These are phyloP conservation scores for Drosophila burlai DNA, from an alignment of 1,140 invertebrate genomes.

Conservation along the genomic window DNA sequence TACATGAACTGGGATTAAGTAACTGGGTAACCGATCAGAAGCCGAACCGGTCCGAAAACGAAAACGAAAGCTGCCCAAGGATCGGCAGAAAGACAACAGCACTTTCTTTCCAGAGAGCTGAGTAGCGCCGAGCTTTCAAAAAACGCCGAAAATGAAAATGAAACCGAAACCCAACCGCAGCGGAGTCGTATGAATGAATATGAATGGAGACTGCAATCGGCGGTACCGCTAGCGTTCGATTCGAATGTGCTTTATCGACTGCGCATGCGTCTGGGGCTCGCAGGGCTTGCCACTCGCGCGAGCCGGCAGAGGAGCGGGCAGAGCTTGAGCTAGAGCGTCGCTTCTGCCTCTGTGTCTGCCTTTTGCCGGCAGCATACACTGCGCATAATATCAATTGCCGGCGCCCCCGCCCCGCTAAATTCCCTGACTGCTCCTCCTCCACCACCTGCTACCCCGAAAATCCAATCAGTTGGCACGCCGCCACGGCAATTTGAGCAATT, in stretches of 20 bases:
- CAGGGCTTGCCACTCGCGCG: constrained; percentile 70
- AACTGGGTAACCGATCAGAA: constrained; percentile 57
- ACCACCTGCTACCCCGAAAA: constrained; percentile 15
- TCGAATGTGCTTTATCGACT: constrained; percentile 80
- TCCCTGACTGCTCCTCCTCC: constrained; percentile 1
- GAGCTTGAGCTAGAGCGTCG: constrained; percentile 43
- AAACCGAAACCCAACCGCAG: constrained; percentile 24
- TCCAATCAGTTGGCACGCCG: constrained; percentile 56
- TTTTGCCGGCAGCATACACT: constrained; percentile 59
- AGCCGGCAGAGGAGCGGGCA: constrained; percentile 31
- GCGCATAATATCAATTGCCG: constrained; percentile 62
- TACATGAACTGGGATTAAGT: constrained; percentile 72
- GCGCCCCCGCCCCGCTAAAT: constrained; percentile 3
- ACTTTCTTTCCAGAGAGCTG: constrained; percentile 23
- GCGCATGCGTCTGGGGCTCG: constrained; percentile 70
- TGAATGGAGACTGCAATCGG: constrained; percentile 71
- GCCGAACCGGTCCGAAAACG: constrained; percentile 66
- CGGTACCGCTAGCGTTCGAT: constrained; percentile 73
- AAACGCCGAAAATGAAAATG: constrained; percentile 37
- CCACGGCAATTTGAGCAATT: constrained; percentile 73
- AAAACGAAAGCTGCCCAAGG: constrained; percentile 70
- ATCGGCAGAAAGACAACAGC: constrained; percentile 47
- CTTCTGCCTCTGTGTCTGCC: constrained; percentile 8
- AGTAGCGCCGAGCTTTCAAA: constrained; percentile 46
- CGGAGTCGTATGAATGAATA: constrained; percentile 64